Evolutionary conservation across 1,140 invertebrate genomes (phyloP).

Genomic region (Liolophura sinensis): DNA sequence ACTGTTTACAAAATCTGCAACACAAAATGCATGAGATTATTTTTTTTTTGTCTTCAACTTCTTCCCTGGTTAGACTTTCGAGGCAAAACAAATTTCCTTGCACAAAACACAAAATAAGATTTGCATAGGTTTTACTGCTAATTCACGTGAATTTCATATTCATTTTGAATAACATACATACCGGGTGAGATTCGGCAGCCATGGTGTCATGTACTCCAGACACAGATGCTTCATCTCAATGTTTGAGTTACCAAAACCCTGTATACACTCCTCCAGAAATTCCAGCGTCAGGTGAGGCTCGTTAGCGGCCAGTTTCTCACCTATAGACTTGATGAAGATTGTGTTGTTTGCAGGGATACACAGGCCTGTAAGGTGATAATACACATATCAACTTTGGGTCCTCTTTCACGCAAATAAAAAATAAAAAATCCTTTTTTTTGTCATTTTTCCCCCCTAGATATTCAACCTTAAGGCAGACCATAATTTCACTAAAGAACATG

Average conservation of each 20-base stretch:
- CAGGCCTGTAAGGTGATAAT: slow-evolving; percentile 67
- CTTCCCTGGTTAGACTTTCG: too few relatives aligned
- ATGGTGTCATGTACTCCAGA: slow-evolving; percentile 97
- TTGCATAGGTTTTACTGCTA: too few relatives aligned
- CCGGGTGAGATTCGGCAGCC: slow-evolving; percentile 93
- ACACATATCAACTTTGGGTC: too few relatives aligned
- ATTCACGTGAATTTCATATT: too few relatives aligned
- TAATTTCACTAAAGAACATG: too few relatives aligned
- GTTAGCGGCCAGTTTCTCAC: slow-evolving; percentile 89
- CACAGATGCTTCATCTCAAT: slow-evolving; percentile 98
- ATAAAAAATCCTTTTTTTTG: too few relatives aligned
- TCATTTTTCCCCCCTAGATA: too few relatives aligned
- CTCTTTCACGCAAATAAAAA: too few relatives aligned
- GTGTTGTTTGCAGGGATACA: slow-evolving; percentile 99
- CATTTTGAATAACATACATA: slow-evolving; percentile 55
- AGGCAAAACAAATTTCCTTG: too few relatives aligned
- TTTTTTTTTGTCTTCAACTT: too few relatives aligned
- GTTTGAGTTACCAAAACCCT: slow-evolving; percentile 86
- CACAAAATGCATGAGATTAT: slow-evolving; percentile 4
- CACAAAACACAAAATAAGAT: too few relatives aligned
- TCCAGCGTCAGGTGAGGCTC: slow-evolving; percentile 95
- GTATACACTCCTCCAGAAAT: slow-evolving; percentile 96
- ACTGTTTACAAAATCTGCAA: slow-evolving; percentile 85
- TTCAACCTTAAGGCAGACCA: too few relatives aligned
- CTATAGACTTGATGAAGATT: slow-evolving; percentile 96